phyloP scores from a whole-genome alignment of 2,113 vertebrate genomes.

The Xenopus laevis region DNA sequence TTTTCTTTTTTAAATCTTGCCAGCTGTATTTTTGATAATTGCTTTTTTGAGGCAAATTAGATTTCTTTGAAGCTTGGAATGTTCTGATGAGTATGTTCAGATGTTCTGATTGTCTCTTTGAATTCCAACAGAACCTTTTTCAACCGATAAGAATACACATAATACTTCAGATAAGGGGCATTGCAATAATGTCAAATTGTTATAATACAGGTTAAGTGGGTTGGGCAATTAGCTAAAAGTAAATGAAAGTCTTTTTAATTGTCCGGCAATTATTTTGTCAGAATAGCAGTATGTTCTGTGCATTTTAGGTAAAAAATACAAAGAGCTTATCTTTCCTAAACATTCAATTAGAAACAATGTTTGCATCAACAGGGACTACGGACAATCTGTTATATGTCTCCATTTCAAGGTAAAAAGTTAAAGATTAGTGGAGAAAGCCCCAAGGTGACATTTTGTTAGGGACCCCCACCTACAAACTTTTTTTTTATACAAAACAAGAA shows the following conservation, averaged over 20 bases:
- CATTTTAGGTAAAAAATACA: background rate
- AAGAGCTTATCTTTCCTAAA: background rate
- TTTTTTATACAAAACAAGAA: too few species aligned
- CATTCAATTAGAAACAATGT: too few species aligned
- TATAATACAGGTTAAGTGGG: background rate
- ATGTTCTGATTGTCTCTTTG: slow-evolving; percentile 20
- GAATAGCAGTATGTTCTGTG: background rate
- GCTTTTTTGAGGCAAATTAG: slow-evolving; percentile 42
- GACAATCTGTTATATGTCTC: too few species aligned
- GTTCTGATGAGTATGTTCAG: slow-evolving; percentile 45
- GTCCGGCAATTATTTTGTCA: background rate
- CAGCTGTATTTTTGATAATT: slow-evolving; percentile 44
- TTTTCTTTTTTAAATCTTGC: too few species aligned
- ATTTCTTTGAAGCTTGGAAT: slow-evolving; percentile 52
- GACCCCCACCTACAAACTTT: too few species aligned
- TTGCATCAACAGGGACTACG: too few species aligned
- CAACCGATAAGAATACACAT: slow-evolving; percentile 2
- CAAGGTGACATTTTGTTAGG: too few species aligned
- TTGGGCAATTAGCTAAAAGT: slow-evolving; percentile 4
- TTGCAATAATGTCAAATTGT: background rate
- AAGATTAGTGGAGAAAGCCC: too few species aligned
- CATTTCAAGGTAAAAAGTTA: too few species aligned
- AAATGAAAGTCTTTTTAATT: slow-evolving; percentile 1
- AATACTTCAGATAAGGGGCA: background rate
- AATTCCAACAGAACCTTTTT: slow-evolving; percentile 1